Evolutionary conservation across 1,140 invertebrate species (phyloP).

Genomic region (Ceratoteleas bidentatus): DNA sequence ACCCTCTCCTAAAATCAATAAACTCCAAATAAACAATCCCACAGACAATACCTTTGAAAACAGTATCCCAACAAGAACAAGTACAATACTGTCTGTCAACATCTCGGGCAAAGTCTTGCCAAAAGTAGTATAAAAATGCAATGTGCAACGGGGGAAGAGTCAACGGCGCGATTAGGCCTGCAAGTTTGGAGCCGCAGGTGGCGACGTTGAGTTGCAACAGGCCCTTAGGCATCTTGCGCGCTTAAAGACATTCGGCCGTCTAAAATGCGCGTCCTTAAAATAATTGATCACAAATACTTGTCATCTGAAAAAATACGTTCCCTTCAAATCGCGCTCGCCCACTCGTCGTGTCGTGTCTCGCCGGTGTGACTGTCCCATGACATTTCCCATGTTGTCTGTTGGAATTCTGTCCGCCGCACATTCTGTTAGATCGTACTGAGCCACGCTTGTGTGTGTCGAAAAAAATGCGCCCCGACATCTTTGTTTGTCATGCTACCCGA

Average conservation of each 20-base stretch:
- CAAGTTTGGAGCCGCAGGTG: conserved; percentile 73
- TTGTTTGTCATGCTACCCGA: too few species aligned
- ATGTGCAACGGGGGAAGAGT: conserved; percentile 85
- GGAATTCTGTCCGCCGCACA: too few species aligned
- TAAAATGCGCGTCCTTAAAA: too few species aligned
- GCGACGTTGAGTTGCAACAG: conserved; percentile 71
- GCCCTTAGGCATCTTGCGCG: conserved; percentile 68
- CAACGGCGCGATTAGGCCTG: conserved; percentile 79
- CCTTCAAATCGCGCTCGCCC: too few species aligned
- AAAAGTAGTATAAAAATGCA: conserved; percentile 85
- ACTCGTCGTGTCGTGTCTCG: too few species aligned
- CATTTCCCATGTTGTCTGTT: too few species aligned
- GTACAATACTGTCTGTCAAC: conserved; percentile 87
- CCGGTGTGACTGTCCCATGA: too few species aligned
- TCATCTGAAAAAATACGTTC: not conserved
- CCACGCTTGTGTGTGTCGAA: too few species aligned
- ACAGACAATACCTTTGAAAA: conserved; percentile 86
- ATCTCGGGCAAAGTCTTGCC: conserved; percentile 86
- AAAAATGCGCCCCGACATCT: too few species aligned
- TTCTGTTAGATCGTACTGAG: too few species aligned
- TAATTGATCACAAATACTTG: not conserved
- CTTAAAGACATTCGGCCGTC: not conserved
- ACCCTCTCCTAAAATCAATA: not conserved
- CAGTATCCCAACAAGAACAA: conserved; percentile 91
- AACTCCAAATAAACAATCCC: too few species aligned